A percentile compares a stretch with the other conserved stretches of the same genome.
Conservation (phyloP, 2,888 invertebrate species). For the Chrysodeixis includens region DNA sequence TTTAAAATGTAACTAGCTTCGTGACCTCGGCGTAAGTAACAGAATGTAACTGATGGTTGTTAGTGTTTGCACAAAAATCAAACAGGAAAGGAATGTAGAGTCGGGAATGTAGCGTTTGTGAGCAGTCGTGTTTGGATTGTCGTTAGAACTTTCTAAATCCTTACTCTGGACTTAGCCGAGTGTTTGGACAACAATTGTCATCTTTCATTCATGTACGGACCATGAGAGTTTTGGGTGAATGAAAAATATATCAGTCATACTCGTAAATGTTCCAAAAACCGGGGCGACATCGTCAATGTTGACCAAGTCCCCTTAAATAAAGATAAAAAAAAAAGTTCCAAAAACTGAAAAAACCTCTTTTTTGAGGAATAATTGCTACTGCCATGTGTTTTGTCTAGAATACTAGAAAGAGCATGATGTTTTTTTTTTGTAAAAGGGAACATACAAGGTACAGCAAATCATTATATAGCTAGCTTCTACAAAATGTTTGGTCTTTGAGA, state of each 20-base stretch:
- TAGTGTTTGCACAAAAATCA: slow-evolving; percentile 72
- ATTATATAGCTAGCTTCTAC: too few species aligned
- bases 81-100: slow-evolving; percentile 80
- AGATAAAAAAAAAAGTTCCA: too few species aligned
- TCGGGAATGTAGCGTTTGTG: slow-evolving; percentile 77
- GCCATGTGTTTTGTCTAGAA: too few species aligned
- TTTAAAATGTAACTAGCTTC: slow-evolving; percentile 24
- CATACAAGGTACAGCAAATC: too few species aligned
- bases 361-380: too few species aligned
- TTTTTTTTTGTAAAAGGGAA: too few species aligned
- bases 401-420: too few species aligned
- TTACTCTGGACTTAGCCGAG: slow-evolving; percentile 61
- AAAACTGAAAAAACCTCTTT: too few species aligned
- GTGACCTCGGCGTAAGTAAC: slow-evolving; percentile 41
- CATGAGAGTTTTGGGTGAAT: neutral
- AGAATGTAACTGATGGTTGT: slow-evolving; percentile 57
- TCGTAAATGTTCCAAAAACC: too few species aligned
- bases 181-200: slow-evolving; percentile 21
- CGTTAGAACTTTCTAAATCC: slow-evolving; percentile 83
- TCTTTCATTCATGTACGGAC: slow-evolving; percentile 2
- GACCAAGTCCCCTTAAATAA: too few species aligned
- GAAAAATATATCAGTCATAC: neutral
- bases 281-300: too few species aligned
- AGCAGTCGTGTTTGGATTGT: slow-evolving; percentile 80
- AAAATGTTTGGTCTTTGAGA: too few species aligned